Evolutionary conservation across 1,140 invertebrate species (phyloP), one percentile per base, ranked within the genome.

Genomic region (Gryllus bimaculatus): DNA sequence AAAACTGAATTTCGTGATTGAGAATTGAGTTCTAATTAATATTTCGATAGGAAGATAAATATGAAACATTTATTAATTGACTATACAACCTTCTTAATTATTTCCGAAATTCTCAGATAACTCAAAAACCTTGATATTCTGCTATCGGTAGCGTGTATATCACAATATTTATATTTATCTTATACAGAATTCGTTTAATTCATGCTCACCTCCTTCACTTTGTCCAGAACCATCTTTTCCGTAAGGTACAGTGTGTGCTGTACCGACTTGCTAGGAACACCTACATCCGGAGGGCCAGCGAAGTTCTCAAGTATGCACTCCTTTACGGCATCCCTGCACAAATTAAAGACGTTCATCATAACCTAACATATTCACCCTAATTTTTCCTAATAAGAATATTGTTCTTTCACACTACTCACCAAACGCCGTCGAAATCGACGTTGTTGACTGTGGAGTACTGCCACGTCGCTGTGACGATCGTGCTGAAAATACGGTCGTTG

Each of bases 201-300:
- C 26, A 39, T 39, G 26, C 66, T 13, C 48, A 79, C 78, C 78
- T 79, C 89, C 5, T 90, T 85, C 77, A 93, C 85, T 84, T 88
- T 89, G 82, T 92, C 89, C 66, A 94, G 83, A 13, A 91, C 88
- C 77, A 88, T 85, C 82, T 90, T 91, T 81, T 92, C 90, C 0
- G 91, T 88, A 18, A 92, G 85, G 83, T 93, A 93, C 13, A 94
- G 83, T 0, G 93, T 94, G 81, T 94, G 89, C 83, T 94, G 93
- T 0, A 94, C 93, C 3, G 91, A 92, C 4, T 92, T 91, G 4
- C 93, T 94, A 80, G 90, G 89, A 8, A 93, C 85, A 21, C 92
- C 92, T 5, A 84, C 88, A 75, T 90, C 88, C 6, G 91, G 87
- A 76, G 91, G 89, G 0, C 93, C 93, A 20, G 93, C 92, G 84